Evolutionary conservation across 2,888 invertebrate species (phyloP).

Genomic region (Polylopha cassiicola): DNA sequence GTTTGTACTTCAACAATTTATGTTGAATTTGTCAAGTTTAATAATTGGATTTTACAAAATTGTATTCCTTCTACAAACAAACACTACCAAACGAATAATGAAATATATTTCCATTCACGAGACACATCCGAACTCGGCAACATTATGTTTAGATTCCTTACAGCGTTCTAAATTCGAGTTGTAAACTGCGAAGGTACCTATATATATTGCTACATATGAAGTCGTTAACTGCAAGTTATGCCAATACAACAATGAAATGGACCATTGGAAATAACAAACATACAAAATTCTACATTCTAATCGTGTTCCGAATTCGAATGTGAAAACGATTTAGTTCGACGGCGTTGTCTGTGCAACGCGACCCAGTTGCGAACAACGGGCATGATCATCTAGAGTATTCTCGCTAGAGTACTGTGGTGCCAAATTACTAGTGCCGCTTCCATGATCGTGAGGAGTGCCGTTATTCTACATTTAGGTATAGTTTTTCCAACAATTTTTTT

Average conservation of each 20-base stretch:
- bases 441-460: not conserved
- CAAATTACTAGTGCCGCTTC: not conserved
- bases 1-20: conserved; percentile 1
- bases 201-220: conserved; percentile 10
- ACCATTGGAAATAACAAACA: conserved; percentile 12
- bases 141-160: conserved; percentile 11
- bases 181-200: too few relatives aligned
- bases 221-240: conserved; percentile 15
- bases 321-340: conserved; percentile 15
- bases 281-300: conserved; percentile 17
- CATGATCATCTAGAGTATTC: not conserved
- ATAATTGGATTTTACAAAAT: too few relatives aligned
- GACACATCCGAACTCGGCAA: conserved; percentile 2
- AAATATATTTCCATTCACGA: conserved; percentile 2
- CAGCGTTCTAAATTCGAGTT: conserved; percentile 10
- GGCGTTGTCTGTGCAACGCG: conserved; percentile 9
- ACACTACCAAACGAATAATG: too few relatives aligned
- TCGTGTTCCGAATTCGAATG: conserved; percentile 14
- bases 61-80: too few relatives aligned
- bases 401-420: not conserved
- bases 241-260: conserved; percentile 11
- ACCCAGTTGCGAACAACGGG: conserved; percentile 13
- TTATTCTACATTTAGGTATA: too few relatives aligned
- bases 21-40: not conserved
- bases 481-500: too few relatives aligned